These are phyloP conservation scores for Tipula unca DNA, from an alignment of 2,888 invertebrate genomes.

Conservation along the genomic window DNA sequence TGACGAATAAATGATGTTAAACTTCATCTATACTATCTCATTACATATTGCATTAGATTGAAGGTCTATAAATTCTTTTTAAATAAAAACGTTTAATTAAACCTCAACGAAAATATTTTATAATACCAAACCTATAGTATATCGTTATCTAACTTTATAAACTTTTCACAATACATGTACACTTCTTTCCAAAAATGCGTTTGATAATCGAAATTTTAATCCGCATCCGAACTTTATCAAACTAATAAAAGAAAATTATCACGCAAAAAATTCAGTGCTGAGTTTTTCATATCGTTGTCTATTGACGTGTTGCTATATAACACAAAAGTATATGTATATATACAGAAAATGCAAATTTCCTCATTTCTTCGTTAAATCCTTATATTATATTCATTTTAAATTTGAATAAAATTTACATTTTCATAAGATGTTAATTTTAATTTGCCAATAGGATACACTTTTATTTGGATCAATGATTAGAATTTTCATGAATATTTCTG, in stretches of 20 bases:
- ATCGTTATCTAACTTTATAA: too few relatives aligned
- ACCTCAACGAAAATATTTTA: too few relatives aligned
- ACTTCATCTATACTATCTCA: too few relatives aligned
- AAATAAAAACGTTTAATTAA: too few relatives aligned
- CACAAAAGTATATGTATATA: not conserved
- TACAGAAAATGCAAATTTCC: not conserved
- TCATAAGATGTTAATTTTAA: not conserved
- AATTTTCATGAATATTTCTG: not conserved
- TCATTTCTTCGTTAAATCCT: not conserved
- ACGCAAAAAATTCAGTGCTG: not conserved
- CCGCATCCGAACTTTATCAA: not conserved
- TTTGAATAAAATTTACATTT: not conserved
- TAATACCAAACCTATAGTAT: too few relatives aligned
- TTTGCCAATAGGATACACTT: slow-evolving; percentile 8
- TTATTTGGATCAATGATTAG: not conserved
- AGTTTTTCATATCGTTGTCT: not conserved
- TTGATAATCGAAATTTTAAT: not conserved
- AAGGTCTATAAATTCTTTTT: too few relatives aligned
- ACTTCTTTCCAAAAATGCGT: too few relatives aligned
- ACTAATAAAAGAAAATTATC: not conserved
- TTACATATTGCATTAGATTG: too few relatives aligned
- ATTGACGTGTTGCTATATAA: not conserved
- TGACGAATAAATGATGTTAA: too few relatives aligned
- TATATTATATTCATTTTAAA: not conserved
- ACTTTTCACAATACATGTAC: too few relatives aligned